phyloP scores from a whole-genome alignment of 92 coral and sea anemone genomes.

The Epizoanthus rinbou region DNA sequence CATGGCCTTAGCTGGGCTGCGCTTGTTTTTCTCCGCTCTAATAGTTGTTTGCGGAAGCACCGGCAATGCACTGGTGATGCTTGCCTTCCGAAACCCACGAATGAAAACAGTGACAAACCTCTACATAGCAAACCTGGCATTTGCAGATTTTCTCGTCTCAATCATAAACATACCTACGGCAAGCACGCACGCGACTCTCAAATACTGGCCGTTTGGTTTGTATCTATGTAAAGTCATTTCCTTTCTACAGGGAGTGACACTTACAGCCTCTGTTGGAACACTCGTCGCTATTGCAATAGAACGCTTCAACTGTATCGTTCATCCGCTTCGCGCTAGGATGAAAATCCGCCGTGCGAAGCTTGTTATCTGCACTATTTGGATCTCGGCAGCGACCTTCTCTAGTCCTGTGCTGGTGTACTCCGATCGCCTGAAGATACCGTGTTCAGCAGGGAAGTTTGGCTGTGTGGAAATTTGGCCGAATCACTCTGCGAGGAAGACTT shows the following conservation, averaged over 20 bases:
- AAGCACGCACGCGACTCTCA: slow-evolving; percentile 51
- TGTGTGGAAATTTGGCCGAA: slow-evolving; percentile 71
- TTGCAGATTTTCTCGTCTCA: slow-evolving; percentile 78
- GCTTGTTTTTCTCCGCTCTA: slow-evolving; percentile 56
- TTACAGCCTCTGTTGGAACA: slow-evolving; percentile 79
- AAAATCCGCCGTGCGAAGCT: slow-evolving; percentile 76
- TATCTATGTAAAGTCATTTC: slow-evolving; percentile 69
- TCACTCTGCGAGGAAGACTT: slow-evolving; percentile 38
- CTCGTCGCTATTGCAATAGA: slow-evolving; percentile 84
- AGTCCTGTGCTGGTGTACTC: slow-evolving; percentile 68
- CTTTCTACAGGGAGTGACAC: slow-evolving; percentile 65
- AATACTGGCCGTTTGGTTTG: slow-evolving; percentile 78
- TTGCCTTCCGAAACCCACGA: slow-evolving; percentile 81
- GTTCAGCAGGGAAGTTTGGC: slow-evolving; percentile 1
- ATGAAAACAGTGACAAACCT: slow-evolving; percentile 91
- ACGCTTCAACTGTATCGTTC: slow-evolving; percentile 83
- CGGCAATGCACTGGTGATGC: slow-evolving; percentile 74
- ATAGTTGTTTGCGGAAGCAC: slow-evolving; percentile 65
- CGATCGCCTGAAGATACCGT: slow-evolving; percentile 14
- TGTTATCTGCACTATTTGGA: slow-evolving; percentile 76
- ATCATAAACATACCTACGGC: slow-evolving; percentile 75
- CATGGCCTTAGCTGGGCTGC: background rate
- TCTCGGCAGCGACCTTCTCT: slow-evolving; percentile 58
- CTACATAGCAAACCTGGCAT: slow-evolving; percentile 83
- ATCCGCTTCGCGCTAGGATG: slow-evolving; percentile 77